A percentile compares a stretch with the other conserved stretches of the same genome.
Evolutionary conservation across 2,888 invertebrate species (phyloP).

Genomic region (Noctua pronuba): DNA sequence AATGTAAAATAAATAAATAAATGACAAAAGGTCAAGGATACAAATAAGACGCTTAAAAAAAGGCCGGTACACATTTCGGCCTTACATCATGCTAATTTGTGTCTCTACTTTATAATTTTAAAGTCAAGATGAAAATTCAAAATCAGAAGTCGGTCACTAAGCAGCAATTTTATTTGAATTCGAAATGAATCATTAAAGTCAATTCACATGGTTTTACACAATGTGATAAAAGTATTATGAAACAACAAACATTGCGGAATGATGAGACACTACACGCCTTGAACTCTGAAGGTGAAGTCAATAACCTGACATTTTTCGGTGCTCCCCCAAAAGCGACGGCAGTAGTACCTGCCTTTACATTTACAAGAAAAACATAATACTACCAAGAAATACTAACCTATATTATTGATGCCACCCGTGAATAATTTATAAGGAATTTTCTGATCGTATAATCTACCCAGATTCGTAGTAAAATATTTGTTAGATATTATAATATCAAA

Average conservation of each 20-base stretch:
- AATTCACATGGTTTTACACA: background rate
- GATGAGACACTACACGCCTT: background rate
- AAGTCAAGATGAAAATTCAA: background rate
- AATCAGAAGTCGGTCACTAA: background rate
- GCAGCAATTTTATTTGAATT: background rate
- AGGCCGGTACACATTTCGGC: background rate
- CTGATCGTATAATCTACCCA: background rate
- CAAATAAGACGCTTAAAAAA: background rate
- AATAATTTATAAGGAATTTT: conserved; percentile 28
- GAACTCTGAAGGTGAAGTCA: background rate
- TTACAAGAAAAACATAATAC: background rate
- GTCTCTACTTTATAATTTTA: background rate
- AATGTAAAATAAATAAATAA: no score
- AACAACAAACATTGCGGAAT: background rate
- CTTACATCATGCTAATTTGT: background rate
- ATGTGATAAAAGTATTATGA: background rate
- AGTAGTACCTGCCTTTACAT: conserved; percentile 8
- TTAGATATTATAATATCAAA: conserved; percentile 30
- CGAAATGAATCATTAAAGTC: background rate
- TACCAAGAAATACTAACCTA: background rate
- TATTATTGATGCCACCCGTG: background rate
- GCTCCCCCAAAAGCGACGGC: background rate
- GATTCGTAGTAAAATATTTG: conserved; percentile 10
- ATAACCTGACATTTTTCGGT: background rate
- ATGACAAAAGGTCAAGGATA: no score